Conservation (phyloP, 2,888 invertebrate genomes). For the Microdon myrmicae region DNA sequence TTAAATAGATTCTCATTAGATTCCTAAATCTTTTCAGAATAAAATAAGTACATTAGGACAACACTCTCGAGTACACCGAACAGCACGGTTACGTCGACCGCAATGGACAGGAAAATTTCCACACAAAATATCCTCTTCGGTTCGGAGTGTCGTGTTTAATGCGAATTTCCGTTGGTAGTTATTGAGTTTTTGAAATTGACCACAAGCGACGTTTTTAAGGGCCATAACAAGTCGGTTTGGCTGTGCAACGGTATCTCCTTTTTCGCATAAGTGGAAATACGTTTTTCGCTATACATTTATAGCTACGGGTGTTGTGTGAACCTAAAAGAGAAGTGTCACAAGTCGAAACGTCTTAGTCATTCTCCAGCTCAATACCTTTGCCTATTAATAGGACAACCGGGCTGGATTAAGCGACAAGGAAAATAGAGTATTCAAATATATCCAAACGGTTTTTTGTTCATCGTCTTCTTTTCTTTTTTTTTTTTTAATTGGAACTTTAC, state of each 20-base stretch:
- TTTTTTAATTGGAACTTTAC: no score
- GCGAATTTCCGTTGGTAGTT: no score
- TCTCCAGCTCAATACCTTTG: slow-evolving; percentile 48
- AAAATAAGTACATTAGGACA: slow-evolving; percentile 52
- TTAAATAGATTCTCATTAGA: slow-evolving; percentile 53
- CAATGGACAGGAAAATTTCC: slow-evolving; percentile 51
- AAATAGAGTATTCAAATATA: no score
- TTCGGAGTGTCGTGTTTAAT: slow-evolving; percentile 28
- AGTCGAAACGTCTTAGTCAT: slow-evolving; percentile 45
- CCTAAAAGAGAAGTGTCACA: slow-evolving; percentile 35
- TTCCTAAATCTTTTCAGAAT: slow-evolving; percentile 45
- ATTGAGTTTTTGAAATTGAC: no score
- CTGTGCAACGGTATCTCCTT: no score
- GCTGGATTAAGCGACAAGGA: slow-evolving; percentile 40
- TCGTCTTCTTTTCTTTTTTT: no score
- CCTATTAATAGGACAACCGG: slow-evolving; percentile 49
- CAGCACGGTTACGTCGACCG: slow-evolving; percentile 39
- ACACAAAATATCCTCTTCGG: slow-evolving; percentile 27
- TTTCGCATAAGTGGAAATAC: no score
- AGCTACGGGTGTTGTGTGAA: slow-evolving; percentile 6
- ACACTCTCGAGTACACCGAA: slow-evolving; percentile 42
- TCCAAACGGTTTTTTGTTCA: no score
- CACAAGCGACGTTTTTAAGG: no score
- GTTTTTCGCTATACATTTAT: neutral
- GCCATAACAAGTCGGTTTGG: no score